Evolutionary conservation across 2,113 vertebrate genomes (phyloP).

Genomic region (Rhinogobius similis): DNA sequence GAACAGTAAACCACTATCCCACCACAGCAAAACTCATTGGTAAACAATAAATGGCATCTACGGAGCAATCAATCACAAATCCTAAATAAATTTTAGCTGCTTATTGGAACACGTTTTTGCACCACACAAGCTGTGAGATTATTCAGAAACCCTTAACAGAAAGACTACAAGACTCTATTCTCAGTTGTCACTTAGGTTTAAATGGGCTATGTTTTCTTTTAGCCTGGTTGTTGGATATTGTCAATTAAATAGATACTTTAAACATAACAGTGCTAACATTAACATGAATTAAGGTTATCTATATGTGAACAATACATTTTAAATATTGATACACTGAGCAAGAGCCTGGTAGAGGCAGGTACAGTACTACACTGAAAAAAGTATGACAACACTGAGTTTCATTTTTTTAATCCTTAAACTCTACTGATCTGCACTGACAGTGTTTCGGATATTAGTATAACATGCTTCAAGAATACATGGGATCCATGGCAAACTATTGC

Average conservation of each 20-base stretch:
- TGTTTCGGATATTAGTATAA: conserved; percentile 75
- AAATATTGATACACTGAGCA: conserved; percentile 75
- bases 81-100: conserved; percentile 92
- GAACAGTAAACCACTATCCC: conserved; percentile 97
- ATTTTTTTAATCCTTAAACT: conserved; percentile 64
- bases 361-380: conserved; percentile 74
- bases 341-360: conserved; percentile 67
- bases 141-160: conserved; percentile 79
- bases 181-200: conserved; percentile 60
- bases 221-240: conserved; percentile 61
- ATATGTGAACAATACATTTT: conserved; percentile 77
- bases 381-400: conserved; percentile 68
- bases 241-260: conserved; percentile 65
- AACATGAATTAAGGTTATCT: conserved; percentile 68
- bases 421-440: conserved; percentile 72
- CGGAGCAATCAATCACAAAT: conserved; percentile 95
- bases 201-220: conserved; percentile 57
- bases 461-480: conserved; percentile 80
- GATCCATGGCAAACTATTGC: conserved; percentile 82
- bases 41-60: conserved; percentile 96
- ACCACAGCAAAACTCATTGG: conserved; percentile 92
- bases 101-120: conserved; percentile 87
- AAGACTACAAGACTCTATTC: conserved; percentile 85
- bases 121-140: conserved; percentile 90
- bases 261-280: conserved; percentile 67